Percentiles rank a stretch among this genome's conserved stretches.
These are phyloP conservation scores for Pollenia angustigena DNA, from an alignment of 2,888 invertebrate species.

Conservation along the genomic window DNA sequence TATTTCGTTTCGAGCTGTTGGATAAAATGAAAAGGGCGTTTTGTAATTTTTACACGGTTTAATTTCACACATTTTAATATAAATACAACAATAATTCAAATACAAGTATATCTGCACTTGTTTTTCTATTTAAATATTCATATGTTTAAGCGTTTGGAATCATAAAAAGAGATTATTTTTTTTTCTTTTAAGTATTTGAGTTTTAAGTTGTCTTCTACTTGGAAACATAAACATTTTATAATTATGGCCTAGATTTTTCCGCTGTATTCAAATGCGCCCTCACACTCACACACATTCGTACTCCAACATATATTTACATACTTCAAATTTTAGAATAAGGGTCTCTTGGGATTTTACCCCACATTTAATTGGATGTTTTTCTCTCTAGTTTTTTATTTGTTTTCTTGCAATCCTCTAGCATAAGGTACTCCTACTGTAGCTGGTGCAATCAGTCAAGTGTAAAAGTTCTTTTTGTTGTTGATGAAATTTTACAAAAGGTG, in stretches of 20 bases:
- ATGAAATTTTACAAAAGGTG: conserved; percentile 6
- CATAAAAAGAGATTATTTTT: conserved; percentile 1
- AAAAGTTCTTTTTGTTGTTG: conserved; percentile 27
- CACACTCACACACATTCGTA: not conserved
- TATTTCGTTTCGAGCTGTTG: conserved; percentile 37
- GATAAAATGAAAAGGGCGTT: conserved; percentile 26
- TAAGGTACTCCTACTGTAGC: not conserved
- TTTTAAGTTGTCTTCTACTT: conserved; percentile 50
- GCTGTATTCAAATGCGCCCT: not conserved
- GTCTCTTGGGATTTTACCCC: conserved; percentile 55
- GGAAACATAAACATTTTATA: conserved; percentile 57
- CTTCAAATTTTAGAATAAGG: conserved; percentile 8
- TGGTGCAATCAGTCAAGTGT: conserved; percentile 25
- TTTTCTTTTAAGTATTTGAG: conserved; percentile 49
- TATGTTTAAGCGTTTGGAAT: not conserved
- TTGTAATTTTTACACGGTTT: conserved; percentile 39
- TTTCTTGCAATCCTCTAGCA: not conserved
- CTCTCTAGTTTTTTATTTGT: not conserved
- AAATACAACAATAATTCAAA: not conserved
- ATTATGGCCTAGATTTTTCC: conserved; percentile 64
- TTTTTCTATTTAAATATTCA: conserved; percentile 17
- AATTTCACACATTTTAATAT: conserved; percentile 44
- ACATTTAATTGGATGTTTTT: conserved; percentile 67
- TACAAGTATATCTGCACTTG: not conserved
- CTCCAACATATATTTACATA: not conserved